Conservation (phyloP, 2,797 vertebrate species). For the Enteromius paludinosus region DNA sequence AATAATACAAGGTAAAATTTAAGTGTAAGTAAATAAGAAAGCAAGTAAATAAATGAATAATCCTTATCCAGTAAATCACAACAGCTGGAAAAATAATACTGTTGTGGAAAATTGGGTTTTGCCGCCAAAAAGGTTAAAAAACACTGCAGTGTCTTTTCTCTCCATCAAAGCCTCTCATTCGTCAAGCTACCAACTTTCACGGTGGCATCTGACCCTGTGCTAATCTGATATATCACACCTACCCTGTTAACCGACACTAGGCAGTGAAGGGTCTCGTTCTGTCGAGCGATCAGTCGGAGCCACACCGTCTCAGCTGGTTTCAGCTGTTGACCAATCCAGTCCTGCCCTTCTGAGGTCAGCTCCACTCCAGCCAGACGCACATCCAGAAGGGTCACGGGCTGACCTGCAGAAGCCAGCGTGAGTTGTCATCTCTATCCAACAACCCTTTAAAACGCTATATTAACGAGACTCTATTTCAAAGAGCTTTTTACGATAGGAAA, state of each 20-base stretch:
- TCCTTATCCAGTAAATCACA: neutral
- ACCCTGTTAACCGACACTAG: slow-evolving; percentile 79
- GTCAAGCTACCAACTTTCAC: neutral
- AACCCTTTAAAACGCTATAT: slow-evolving; percentile 16
- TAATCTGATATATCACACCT: slow-evolving; percentile 35
- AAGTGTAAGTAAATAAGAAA: neutral
- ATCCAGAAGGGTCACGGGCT: slow-evolving; percentile 72
- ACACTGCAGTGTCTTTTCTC: neutral
- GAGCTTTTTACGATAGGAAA: slow-evolving; percentile 36
- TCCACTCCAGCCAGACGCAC: slow-evolving; percentile 90
- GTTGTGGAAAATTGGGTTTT: neutral
- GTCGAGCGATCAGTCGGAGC: slow-evolving; percentile 88
- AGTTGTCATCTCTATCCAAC: neutral
- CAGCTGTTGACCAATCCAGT: slow-evolving; percentile 84
- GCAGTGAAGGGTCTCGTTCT: slow-evolving; percentile 83
- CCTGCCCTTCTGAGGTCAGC: slow-evolving; percentile 77
- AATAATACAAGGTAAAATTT: neutral
- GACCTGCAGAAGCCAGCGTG: slow-evolving; percentile 70
- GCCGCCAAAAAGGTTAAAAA: neutral
- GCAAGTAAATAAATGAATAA: neutral
- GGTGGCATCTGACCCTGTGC: slow-evolving; percentile 17
- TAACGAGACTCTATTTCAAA: slow-evolving; percentile 39
- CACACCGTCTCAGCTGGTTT: slow-evolving; percentile 80
- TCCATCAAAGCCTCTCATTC: neutral
- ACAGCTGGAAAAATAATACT: neutral